A percentile compares a stretch with the other conserved stretches of the same genome.
Evolutionary conservation across 1,140 invertebrate species (phyloP).

Genomic region (Meloidogyne floridensis): DNA sequence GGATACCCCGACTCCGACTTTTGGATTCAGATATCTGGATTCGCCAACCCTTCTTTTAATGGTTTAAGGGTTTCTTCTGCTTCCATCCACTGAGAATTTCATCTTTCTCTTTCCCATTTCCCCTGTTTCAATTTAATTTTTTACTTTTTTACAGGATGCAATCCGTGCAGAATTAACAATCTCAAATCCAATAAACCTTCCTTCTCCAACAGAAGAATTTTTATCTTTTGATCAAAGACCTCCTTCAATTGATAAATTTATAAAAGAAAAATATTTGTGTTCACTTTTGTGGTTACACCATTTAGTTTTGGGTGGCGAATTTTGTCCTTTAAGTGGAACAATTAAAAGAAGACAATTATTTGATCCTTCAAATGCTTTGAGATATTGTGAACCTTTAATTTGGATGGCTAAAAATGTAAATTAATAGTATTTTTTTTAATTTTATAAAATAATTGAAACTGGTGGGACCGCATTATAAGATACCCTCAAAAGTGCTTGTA

Average conservation of each 20-base stretch:
- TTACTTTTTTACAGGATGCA: conserved; percentile 13
- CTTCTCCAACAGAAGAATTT: background rate
- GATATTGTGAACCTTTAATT: conserved; percentile 23
- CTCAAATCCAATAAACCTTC: conserved; percentile 2
- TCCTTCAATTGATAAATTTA: conserved; percentile 12
- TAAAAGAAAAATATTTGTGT: conserved; percentile 20
- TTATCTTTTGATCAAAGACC: background rate
- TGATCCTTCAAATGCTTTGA: conserved; percentile 3
- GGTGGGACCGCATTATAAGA: too few species aligned
- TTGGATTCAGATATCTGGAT: too few species aligned
- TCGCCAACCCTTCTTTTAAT: too few species aligned
- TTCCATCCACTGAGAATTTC: too few species aligned
- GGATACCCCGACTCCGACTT: too few species aligned
- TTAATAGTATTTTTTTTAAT: background rate
- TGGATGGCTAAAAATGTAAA: conserved; percentile 11
- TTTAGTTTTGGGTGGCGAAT: conserved; percentile 9
- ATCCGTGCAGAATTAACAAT: conserved; percentile 41
- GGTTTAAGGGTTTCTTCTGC: too few species aligned
- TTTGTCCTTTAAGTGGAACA: conserved; percentile 17
- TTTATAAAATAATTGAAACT: background rate
- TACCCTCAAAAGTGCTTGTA: too few species aligned
- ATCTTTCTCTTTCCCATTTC: too few species aligned
- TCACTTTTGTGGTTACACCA: conserved; percentile 38
- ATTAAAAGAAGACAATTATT: conserved; percentile 18
- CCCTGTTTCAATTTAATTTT: too few species aligned